phyloP scores from a whole-genome alignment of 2,888 invertebrate genomes.

The Dasypolia templi region DNA sequence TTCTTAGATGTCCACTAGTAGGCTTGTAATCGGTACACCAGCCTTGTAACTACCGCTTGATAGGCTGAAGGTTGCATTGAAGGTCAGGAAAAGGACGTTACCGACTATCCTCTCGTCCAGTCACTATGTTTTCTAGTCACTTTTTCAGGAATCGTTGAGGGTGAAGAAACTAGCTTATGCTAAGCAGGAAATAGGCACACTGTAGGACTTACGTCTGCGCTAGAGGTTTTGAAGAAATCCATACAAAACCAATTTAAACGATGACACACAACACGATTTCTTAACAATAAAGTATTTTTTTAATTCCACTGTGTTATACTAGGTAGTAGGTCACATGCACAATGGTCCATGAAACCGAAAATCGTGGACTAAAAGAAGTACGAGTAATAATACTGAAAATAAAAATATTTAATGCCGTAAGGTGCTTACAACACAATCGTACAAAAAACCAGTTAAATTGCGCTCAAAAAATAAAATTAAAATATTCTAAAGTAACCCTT shows the following conservation, averaged over 20 bases:
- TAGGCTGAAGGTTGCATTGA: neutral
- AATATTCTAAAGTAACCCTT: constrained; percentile 77
- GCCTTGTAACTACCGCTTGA: neutral
- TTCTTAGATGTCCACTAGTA: neutral
- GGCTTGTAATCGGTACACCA: neutral
- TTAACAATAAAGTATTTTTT: constrained; percentile 10
- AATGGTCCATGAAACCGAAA: constrained; percentile 61
- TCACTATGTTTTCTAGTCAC: neutral
- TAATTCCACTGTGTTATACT: constrained; percentile 25
- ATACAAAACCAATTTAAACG: constrained; percentile 18
- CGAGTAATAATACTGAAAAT: constrained; percentile 55
- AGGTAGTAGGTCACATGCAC: constrained; percentile 51
- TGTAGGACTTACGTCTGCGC: neutral
- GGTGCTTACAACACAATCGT: constrained; percentile 68
- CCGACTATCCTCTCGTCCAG: neutral
- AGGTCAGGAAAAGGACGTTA: neutral
- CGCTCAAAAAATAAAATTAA: constrained; percentile 78
- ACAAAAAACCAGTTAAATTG: constrained; percentile 71
- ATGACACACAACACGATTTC: constrained; percentile 8
- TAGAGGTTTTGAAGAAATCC: neutral
- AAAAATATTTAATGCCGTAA: constrained; percentile 66
- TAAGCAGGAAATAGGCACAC: too few relatives aligned
- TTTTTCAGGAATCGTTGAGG: neutral
- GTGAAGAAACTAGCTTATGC: too few relatives aligned
- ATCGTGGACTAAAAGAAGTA: constrained; percentile 56